A percentile compares a stretch with the other conserved stretches of the same genome.
Evolutionary conservation across 2,113 vertebrate species (phyloP).

Genomic region (Sapajus apella): DNA sequence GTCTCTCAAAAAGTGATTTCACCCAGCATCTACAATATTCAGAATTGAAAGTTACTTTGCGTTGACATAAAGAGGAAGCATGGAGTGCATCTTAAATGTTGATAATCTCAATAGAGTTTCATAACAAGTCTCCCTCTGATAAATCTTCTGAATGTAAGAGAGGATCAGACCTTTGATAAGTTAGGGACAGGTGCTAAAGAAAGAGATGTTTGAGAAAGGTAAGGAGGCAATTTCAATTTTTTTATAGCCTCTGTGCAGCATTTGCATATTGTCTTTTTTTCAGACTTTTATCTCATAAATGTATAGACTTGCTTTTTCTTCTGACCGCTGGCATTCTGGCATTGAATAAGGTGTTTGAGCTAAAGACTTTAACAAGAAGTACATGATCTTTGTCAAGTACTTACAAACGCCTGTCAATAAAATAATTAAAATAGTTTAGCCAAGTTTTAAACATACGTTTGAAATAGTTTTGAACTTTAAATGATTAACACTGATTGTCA

Average conservation of each 20-base stretch:
- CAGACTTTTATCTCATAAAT: not conserved
- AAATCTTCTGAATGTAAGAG: not conserved
- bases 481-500: not conserved
- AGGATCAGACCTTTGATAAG: not conserved
- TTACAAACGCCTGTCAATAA: not conserved
- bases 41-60: not conserved
- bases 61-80: not conserved
- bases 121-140: not conserved
- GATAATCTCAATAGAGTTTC: not conserved
- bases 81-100: not conserved
- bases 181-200: not conserved
- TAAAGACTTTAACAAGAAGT: not conserved
- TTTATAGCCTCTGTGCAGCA: not conserved
- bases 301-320: not conserved
- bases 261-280: not conserved
- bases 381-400: not conserved
- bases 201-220: not conserved
- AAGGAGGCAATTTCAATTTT: not conserved
- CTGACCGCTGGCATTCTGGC: not conserved
- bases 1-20: not conserved
- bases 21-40: not conserved
- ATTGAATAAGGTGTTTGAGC: not conserved
- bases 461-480: not conserved
- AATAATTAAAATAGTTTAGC: not conserved
- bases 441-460: not conserved